Percentiles rank a stretch among this genome's conserved stretches.
Evolutionary conservation across 2,888 invertebrate genomes (phyloP).

Genomic region (Amblyjoppa fuscipennis): DNA sequence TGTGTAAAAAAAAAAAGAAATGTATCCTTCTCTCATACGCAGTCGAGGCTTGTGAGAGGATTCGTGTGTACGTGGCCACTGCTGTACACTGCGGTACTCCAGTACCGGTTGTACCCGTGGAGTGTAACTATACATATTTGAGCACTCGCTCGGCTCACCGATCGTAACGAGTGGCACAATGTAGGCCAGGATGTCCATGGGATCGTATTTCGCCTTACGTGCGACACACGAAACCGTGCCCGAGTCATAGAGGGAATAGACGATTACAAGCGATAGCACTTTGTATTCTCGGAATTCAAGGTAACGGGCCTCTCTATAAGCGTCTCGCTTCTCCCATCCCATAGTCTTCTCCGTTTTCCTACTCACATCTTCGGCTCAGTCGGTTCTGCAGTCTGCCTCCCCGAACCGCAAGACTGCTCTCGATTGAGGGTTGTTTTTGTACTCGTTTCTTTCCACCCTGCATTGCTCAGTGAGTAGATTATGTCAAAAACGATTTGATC

Average conservation of each 20-base stretch:
- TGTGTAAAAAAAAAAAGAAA: neutral
- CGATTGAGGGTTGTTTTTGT: neutral
- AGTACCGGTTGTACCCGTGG: neutral
- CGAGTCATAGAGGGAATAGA: constrained; percentile 82
- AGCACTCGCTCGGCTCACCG: constrained; percentile 54
- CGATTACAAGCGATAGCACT: constrained; percentile 83
- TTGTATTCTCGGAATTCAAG: constrained; percentile 80
- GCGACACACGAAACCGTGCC: constrained; percentile 83
- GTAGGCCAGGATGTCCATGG: constrained; percentile 84
- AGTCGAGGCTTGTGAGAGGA: neutral
- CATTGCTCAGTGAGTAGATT: neutral
- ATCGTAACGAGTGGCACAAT: constrained; percentile 80
- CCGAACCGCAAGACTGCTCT: neutral
- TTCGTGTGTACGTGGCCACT: neutral
- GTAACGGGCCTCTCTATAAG: constrained; percentile 67
- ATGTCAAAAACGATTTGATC: neutral
- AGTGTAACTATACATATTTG: constrained; percentile 22
- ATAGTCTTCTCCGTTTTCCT: constrained; percentile 16
- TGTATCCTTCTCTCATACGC: neutral
- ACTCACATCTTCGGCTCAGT: constrained; percentile 10
- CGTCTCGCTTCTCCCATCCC: constrained; percentile 12
- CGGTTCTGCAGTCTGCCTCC: neutral
- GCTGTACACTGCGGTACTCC: neutral
- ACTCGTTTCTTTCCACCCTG: neutral
- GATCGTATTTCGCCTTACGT: constrained; percentile 83